Conservation (phyloP, 2,797 vertebrate genomes). For the Lagocephalus sceleratus region DNA sequence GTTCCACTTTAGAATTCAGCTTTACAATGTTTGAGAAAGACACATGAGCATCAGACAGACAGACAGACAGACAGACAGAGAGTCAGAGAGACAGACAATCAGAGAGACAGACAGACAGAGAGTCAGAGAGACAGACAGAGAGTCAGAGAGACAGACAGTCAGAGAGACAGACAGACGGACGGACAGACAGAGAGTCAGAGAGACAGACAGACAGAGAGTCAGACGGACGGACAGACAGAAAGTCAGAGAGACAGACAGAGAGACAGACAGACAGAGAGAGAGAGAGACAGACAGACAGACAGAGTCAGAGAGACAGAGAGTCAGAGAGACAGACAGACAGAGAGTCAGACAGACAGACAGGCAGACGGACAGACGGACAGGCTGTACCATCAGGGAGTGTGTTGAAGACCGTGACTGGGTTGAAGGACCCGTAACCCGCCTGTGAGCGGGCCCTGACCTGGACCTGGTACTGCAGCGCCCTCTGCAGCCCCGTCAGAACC, state of each 20-base stretch:
- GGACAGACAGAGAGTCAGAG: neutral
- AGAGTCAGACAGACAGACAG: neutral
- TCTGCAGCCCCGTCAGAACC: conserved; percentile 68
- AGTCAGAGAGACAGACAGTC: neutral
- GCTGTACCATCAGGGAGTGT: conserved; percentile 69
- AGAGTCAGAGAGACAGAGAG: neutral
- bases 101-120: neutral
- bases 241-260: no score
- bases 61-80: no score
- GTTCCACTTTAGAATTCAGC: no score
- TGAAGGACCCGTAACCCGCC: conserved; percentile 80
- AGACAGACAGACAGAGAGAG: neutral
- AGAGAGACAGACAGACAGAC: neutral
- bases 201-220: no score
- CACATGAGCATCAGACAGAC: no score
- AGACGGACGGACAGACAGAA: no score
- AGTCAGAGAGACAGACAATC: no score
- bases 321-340: neutral
- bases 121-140: neutral
- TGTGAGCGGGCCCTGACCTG: conserved; percentile 80
- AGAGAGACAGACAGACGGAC: neutral
- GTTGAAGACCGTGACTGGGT: conserved; percentile 63
- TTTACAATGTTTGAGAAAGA: no score
- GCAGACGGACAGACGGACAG: neutral
- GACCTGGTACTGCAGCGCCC: conserved; percentile 72